Conservation (phyloP, 2,797 vertebrate species). For the Sebastes oblongus region DNA sequence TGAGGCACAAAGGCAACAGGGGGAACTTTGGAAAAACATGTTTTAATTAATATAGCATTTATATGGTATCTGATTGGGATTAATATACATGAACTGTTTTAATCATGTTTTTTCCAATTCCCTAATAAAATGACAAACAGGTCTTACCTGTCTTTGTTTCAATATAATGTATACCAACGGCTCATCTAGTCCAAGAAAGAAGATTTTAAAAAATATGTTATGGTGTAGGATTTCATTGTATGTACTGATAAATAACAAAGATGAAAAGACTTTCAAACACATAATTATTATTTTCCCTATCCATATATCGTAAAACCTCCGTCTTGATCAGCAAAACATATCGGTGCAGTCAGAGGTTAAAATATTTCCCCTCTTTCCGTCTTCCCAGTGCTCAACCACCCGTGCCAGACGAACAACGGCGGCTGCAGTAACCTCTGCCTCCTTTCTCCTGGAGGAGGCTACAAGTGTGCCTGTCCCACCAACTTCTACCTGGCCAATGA, state of each 20-base stretch:
- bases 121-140: background rate
- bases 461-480: conserved; percentile 94
- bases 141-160: background rate
- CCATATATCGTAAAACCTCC: background rate
- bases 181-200: background rate
- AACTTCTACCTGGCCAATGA: conserved; percentile 95
- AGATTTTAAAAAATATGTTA: background rate
- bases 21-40: background rate
- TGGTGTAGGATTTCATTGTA: background rate
- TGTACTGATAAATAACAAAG: background rate
- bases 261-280: background rate
- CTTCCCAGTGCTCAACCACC: conserved; percentile 91
- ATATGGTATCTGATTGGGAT: background rate
- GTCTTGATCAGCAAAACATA: background rate
- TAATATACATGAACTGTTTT: background rate
- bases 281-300: background rate
- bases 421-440: conserved; percentile 98
- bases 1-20: background rate
- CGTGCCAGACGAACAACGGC: conserved; percentile 91
- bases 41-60: background rate
- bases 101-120: background rate
- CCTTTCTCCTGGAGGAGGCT: conserved; percentile 87
- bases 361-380: conserved; percentile 86
- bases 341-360: conserved; percentile 61
- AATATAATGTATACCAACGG: background rate